These are phyloP conservation scores for Atractosteus spatula DNA, from an alignment of 2,113 vertebrate species.

Conservation along the genomic window DNA sequence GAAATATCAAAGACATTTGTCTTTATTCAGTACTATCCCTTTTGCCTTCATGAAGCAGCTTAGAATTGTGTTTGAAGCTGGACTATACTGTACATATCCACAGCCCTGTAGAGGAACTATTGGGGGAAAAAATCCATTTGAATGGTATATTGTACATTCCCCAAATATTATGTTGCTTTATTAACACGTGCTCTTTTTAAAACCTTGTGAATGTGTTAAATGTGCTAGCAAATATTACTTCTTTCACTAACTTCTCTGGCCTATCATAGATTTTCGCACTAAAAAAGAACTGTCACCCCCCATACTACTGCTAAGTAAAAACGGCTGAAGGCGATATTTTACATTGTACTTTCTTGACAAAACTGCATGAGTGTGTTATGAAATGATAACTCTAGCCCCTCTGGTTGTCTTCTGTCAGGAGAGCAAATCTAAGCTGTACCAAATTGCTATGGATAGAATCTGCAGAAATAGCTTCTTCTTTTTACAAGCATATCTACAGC, in stretches of 20 bases:
- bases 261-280: constrained; percentile 1
- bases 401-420: not conserved
- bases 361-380: not conserved
- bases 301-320: not conserved
- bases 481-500: too few relatives aligned
- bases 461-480: too few relatives aligned
- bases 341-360: not conserved
- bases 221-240: not conserved
- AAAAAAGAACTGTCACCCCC: not conserved
- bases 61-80: too few relatives aligned
- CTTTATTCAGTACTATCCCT: too few relatives aligned
- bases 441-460: too few relatives aligned
- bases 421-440: not conserved
- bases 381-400: constrained; percentile 1
- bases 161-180: too few relatives aligned
- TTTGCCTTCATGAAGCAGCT: too few relatives aligned
- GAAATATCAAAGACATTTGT: too few relatives aligned
- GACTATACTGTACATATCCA: too few relatives aligned
- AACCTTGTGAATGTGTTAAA: not conserved
- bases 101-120: too few relatives aligned
- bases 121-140: not conserved
- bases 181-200: not conserved
- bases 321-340: not conserved
- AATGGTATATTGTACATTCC: not conserved
- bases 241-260: not conserved